phyloP scores from a whole-genome alignment of 2,113 vertebrate genomes.

The Chloroceryle aenea region DNA sequence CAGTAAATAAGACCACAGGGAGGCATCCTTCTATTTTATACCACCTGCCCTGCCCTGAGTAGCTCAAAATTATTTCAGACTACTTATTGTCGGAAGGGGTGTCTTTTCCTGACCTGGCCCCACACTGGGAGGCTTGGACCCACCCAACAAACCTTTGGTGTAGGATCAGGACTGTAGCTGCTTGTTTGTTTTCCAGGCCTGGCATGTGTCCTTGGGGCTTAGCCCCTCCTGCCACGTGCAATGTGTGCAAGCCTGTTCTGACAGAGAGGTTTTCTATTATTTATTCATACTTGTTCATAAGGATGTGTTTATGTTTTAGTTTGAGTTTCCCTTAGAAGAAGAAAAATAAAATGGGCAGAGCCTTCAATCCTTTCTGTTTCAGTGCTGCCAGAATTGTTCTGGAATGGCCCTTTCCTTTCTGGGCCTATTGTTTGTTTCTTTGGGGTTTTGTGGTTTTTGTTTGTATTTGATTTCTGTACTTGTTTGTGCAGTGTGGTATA shows the following conservation, averaged over 20 bases:
- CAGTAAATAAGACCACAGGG: not conserved
- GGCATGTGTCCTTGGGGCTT: not conserved
- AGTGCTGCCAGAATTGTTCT: not conserved
- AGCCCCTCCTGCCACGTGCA: not conserved
- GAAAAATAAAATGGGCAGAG: not conserved
- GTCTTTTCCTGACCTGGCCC: not conserved
- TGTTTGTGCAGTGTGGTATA: conserved; percentile 49
- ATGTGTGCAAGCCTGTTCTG: not conserved
- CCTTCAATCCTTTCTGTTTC: not conserved
- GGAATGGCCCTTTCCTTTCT: not conserved
- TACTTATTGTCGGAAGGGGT: not conserved
- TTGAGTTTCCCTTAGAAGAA: not conserved
- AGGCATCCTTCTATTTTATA: not conserved
- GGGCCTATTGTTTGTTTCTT: not conserved
- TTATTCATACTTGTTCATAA: not conserved
- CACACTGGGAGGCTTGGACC: not conserved
- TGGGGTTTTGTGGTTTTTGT: conserved; percentile 7
- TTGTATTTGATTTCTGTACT: conserved; percentile 51
- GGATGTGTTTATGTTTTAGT: not conserved
- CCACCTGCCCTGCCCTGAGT: not conserved
- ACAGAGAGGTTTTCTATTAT: not conserved
- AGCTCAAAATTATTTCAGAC: not conserved
- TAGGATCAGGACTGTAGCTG: not conserved
- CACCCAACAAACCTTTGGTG: not conserved
- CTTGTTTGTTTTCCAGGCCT: not conserved